Percentiles rank a stretch among this genome's conserved stretches.
Conservation (phyloP, 2,797 vertebrate species). For the Amphiprion clarkii region DNA sequence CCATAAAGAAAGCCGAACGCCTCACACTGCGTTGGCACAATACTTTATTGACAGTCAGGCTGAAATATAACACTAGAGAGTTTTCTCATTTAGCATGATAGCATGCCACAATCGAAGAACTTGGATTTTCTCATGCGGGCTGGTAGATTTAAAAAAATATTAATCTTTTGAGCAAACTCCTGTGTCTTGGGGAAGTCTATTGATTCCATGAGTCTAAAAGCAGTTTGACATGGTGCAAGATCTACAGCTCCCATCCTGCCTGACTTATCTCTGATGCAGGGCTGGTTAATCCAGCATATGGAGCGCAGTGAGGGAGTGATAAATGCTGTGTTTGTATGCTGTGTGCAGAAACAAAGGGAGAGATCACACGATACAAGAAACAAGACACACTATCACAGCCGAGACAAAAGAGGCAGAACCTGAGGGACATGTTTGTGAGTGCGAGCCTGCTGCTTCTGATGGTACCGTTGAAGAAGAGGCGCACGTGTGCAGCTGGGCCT, state of each 20-base stretch:
- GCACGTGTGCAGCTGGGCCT: conserved; percentile 3
- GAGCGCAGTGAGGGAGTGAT: conserved; percentile 62
- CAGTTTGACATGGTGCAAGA: conserved; percentile 49
- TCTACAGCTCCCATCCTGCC: conserved; percentile 39
- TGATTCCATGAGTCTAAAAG: conserved; percentile 52
- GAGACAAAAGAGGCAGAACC: conserved; percentile 72
- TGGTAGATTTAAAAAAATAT: conserved; percentile 1
- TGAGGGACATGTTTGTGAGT: conserved; percentile 64
- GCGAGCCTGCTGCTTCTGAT: conserved; percentile 46
- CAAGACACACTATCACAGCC: conserved; percentile 59
- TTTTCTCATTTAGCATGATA: conserved; percentile 15
- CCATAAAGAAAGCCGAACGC: neutral
- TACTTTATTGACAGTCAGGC: conserved; percentile 37
- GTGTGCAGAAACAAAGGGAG: conserved; percentile 59
- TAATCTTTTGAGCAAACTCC: conserved; percentile 25
- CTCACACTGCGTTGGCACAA: conserved; percentile 13
- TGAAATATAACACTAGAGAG: conserved; percentile 31
- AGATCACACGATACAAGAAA: conserved; percentile 77
- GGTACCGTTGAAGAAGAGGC: conserved; percentile 30
- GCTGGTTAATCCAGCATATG: conserved; percentile 65
- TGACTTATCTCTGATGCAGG: conserved; percentile 62
- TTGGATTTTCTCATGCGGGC: conserved; percentile 10
- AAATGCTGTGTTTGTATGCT: conserved; percentile 66
- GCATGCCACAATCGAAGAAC: conserved; percentile 12
- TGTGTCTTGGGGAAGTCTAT: conserved; percentile 42